Base-by-base conservation (phyloP, 2,888 invertebrate genomes). In the Luperina nickerlii region DNA sequence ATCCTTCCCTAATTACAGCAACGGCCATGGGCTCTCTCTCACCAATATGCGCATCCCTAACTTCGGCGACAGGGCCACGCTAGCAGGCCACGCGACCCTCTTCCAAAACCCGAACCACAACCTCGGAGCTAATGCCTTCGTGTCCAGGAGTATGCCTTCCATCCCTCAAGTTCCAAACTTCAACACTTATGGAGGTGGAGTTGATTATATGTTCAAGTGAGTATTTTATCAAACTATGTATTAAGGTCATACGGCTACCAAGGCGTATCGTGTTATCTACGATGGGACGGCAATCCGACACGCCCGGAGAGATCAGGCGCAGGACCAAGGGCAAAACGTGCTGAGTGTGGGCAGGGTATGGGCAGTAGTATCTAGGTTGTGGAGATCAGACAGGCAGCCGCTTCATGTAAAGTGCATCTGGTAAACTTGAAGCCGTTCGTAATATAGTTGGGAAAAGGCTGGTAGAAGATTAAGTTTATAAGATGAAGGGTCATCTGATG, bases 131-230 rank as follows among this genome's bases (percentile, higher is more conserved):
- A 94, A 94, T 42, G 95, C 94, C 0, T 95, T 94, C 85, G 70
- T 92, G 42, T 91, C 93, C 15, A 92, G 90, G 78, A 94, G 89
- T 65, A 92, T 93, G 90, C 94, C 94, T 0, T 89, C 87, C 18
- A 90, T 91, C 4, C 90, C 92, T 5, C 85, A 89, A 0, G 85
- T 92, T 1, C 94, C 95, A 7, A 92, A 93, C 88, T 95, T 94
- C 88, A 94, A 93, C 85, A 95, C 94, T 8, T 87, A 91, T 24
- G 95, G 95, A 0, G 95, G 91, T 2, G 91, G 93, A 20, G 66
- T 93, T 15, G 94, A 95, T 77, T 95, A 95, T 78, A 92, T 92
- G 91, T 95, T 81, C 88, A 94, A 94, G 94, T 94, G 74, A 92
- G 94, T 92, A 75, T 54, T 74, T 8, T 54, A 11, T 4, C 7